Evolutionary conservation across 2,113 vertebrate species (phyloP), one percentile per base, ranked within the genome.

Genomic region (Alexandromys fortis): DNA sequence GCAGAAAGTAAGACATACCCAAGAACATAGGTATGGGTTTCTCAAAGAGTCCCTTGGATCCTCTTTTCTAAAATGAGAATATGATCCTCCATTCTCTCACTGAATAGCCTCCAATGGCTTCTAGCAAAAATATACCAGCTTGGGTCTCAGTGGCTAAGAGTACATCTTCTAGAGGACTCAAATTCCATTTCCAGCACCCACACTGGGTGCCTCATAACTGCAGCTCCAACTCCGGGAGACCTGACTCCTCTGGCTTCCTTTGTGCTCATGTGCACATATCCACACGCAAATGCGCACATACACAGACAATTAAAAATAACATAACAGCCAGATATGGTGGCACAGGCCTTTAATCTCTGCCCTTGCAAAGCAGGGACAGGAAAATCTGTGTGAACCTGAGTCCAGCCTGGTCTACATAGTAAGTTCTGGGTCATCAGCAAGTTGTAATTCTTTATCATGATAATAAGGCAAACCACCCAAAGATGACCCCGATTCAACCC

Each of bases 41-140:
- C 42, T 67, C 35, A 65, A 63, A 67, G 26, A 49, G 82, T 7
- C 63, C 63, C 63, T 45, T 12, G 82, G 42, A 33, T 21, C 38
- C 68, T 76, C 68, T 42, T 10, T 81, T 96, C 94, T 86, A 68
- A 87, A 90, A 94, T 88, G 49, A 73, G 90, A 58, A 77, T 35
- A 33, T 45, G 47, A 91, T 68, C 82, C 47, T 90, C 35, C 21
- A 67, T 68, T 83, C 4, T 1, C 21, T 90, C 47, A 26, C 55
- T 86, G 42, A 91, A 91, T 63, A 92, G 38, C 68, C 91, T 96
- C 88, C 30, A 49, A 49, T 76, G 67, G 76, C 38, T 52, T 92
- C 49, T 72, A 94, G 70, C 35, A n/a, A 79, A 85, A 94, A 55
- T 12, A 65, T 17, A 45, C n/a, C 55, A 63, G 63, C 58, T 65